phyloP scores from a whole-genome alignment of 2,113 vertebrate genomes.

The Diadophis punctatus region DNA sequence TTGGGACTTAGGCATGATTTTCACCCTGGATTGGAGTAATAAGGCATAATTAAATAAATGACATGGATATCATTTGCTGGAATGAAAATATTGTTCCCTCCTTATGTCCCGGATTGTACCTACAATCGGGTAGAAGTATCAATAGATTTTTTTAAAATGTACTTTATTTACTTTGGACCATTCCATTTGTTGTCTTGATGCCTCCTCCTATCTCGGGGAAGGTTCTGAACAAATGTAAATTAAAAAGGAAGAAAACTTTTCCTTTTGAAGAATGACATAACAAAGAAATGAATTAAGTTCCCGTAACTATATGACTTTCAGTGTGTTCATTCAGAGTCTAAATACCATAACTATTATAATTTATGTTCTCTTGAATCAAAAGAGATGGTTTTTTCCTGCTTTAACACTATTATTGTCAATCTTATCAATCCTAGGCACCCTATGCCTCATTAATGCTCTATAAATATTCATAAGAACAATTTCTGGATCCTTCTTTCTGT shows the following conservation, averaged over 20 bases:
- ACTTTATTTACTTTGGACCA: constrained; percentile 34
- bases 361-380: neutral
- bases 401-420: neutral
- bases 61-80: neutral
- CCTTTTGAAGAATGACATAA: neutral
- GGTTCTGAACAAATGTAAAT: constrained; percentile 1
- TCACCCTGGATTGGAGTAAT: neutral
- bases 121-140: no score
- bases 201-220: neutral
- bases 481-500: constrained; percentile 20
- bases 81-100: neutral
- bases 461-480: constrained; percentile 14
- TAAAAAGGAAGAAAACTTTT: neutral
- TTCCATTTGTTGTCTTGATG: neutral
- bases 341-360: neutral
- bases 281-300: constrained; percentile 11
- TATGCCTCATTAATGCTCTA: neutral
- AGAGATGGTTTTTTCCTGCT: neutral
- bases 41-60: constrained; percentile 4
- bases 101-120: neutral
- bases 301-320: neutral
- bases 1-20: neutral
- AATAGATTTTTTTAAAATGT: constrained; percentile 8
- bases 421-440: neutral
- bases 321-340: neutral